Conservation (phyloP, 2,888 invertebrate species). For the Pseudeuparius sepicola region DNA sequence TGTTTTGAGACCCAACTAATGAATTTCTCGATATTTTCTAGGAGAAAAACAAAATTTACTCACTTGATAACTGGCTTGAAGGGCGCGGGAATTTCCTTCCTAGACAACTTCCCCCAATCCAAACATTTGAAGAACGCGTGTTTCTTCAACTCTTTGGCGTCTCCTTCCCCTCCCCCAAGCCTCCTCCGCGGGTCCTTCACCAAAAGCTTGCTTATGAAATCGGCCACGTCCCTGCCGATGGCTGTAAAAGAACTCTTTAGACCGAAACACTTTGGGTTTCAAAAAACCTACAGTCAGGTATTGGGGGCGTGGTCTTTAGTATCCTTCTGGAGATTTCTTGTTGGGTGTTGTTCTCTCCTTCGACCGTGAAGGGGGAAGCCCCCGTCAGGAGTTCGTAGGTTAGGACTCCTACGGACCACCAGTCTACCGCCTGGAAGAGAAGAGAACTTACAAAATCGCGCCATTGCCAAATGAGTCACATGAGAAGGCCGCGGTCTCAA, state of each 20-base stretch:
- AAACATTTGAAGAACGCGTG: constrained; percentile 81
- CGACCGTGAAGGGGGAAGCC: constrained; percentile 94
- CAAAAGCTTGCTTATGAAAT: constrained; percentile 72
- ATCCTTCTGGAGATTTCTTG: constrained; percentile 91
- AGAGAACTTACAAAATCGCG: no score
- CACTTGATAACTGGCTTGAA: constrained; percentile 75
- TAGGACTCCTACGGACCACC: constrained; percentile 97
- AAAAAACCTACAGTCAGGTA: constrained; percentile 55
- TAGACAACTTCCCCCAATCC: constrained; percentile 74
- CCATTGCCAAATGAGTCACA: no score
- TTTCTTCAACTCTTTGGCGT: constrained; percentile 80
- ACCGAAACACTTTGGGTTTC: not conserved
- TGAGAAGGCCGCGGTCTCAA: no score
- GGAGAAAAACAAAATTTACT: constrained; percentile 16
- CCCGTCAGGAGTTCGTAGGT: constrained; percentile 95
- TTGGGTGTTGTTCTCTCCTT: constrained; percentile 88
- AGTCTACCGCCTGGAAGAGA: constrained; percentile 79
- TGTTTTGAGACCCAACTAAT: no score
- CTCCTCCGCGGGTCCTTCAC: constrained; percentile 84
- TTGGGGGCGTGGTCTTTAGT: constrained; percentile 78
- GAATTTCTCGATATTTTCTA: no score
- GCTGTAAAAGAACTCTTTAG: constrained; percentile 26
- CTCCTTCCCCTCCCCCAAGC: constrained; percentile 75
- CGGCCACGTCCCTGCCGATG: constrained; percentile 62
- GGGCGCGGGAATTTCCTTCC: constrained; percentile 72